phyloP scores from a whole-genome alignment of 37 sponge, comb jelly and placozoan species.

The Corticium candelabrum region DNA sequence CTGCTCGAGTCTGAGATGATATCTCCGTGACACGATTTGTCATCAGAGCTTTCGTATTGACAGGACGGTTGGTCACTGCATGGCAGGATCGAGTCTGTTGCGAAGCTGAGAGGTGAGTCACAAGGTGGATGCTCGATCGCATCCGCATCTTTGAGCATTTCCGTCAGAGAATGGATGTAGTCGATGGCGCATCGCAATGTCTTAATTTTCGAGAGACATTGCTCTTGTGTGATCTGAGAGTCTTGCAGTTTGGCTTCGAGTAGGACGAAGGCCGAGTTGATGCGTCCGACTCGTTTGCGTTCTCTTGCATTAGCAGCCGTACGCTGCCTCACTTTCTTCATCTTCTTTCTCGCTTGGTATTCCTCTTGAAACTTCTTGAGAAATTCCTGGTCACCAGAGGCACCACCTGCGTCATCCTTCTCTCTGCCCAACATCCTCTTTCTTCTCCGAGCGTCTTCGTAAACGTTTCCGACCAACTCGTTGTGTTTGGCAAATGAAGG shows the following conservation, averaged over 20 bases:
- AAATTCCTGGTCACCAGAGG: not conserved
- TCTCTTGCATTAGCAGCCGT: not conserved
- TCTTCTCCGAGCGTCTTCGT: too few species aligned
- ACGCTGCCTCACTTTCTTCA: not conserved
- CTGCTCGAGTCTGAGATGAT: not conserved
- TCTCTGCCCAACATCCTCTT: too few species aligned
- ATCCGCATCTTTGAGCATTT: not conserved
- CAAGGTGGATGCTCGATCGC: not conserved
- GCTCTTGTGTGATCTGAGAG: not conserved
- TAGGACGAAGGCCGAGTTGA: not conserved
- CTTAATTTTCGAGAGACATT: not conserved
- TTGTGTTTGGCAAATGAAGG: too few species aligned
- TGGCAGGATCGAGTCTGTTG: too few species aligned
- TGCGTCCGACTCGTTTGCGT: slow-evolving; percentile 3
- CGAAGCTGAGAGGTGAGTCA: too few species aligned
- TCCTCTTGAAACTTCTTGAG: not conserved
- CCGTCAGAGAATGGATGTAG: not conserved
- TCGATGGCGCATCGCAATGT: not conserved
- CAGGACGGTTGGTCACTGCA: too few species aligned
- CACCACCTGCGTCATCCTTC: too few species aligned
- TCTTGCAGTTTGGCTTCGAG: not conserved
- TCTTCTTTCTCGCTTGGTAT: not conserved
- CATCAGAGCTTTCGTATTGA: too few species aligned
- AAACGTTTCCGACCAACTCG: too few species aligned
- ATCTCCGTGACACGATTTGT: not conserved